Conservation (phyloP, 2,797 vertebrate genomes). For the Poeciliopsis paucimaculata region DNA sequence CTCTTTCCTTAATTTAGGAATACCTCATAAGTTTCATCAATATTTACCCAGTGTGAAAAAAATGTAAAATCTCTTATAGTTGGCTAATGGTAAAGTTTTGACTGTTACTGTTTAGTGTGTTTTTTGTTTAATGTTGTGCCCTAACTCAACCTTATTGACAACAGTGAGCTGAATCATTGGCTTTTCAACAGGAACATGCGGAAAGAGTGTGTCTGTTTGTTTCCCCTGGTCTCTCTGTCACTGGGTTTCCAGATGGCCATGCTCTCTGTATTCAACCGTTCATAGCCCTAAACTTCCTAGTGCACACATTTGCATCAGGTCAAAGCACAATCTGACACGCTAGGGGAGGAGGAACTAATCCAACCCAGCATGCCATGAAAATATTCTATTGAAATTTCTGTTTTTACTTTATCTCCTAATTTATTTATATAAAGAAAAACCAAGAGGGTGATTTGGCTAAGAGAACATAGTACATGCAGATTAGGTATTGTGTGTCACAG, state of each 20-base stretch:
- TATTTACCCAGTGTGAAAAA: background rate
- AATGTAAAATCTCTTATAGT: background rate
- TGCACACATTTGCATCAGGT: conserved; percentile 76
- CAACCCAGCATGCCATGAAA: conserved; percentile 69
- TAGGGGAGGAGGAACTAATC: conserved; percentile 67
- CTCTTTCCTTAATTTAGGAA: background rate
- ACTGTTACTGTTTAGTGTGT: conserved; percentile 17
- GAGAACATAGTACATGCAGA: conserved; percentile 20
- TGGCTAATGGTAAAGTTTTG: conserved; percentile 3
- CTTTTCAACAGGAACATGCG: conserved; percentile 61
- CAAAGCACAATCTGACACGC: conserved; percentile 73
- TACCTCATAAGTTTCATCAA: background rate
- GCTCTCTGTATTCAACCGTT: conserved; percentile 64
- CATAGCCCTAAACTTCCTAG: conserved; percentile 68
- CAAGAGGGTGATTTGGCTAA: conserved; percentile 25
- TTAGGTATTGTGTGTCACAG: conserved; percentile 8
- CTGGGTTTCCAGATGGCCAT: conserved; percentile 80
- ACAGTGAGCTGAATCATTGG: conserved; percentile 40
- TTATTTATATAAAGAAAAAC: background rate
- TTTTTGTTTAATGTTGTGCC: conserved; percentile 24
- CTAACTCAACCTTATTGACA: conserved; percentile 38
- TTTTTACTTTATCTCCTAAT: conserved; percentile 3
- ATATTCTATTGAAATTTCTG: conserved; percentile 64
- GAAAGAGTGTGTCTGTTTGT: conserved; percentile 56
- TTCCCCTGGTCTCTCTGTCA: conserved; percentile 60